These are phyloP conservation scores for Ivindomyrus marchei DNA, from an alignment of 2,113 vertebrate genomes.

Conservation along the genomic window DNA sequence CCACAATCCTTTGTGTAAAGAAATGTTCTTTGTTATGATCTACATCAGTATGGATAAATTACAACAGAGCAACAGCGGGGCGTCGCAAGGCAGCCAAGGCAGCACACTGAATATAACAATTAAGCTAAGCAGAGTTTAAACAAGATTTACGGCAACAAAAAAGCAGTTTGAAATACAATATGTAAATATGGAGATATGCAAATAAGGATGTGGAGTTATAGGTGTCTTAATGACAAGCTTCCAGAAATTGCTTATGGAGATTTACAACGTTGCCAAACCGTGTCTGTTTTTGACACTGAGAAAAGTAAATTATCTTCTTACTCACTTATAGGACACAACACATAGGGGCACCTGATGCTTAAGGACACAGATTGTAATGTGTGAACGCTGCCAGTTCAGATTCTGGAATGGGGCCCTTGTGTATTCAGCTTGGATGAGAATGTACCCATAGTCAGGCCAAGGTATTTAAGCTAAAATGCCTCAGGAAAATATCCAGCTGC, in stretches of 20 bases:
- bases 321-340: neutral
- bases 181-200: neutral
- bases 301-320: neutral
- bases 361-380: neutral
- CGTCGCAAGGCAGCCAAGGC: conserved; percentile 15
- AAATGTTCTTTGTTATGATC: conserved; percentile 2
- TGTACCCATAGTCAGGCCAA: neutral
- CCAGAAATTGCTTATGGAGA: neutral
- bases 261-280: neutral
- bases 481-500: neutral
- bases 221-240: neutral
- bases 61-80: neutral
- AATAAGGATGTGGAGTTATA: neutral
- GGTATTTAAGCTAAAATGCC: neutral
- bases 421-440: neutral
- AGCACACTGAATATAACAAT: conserved; percentile 77
- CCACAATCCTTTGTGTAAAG: neutral
- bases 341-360: neutral
- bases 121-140: conserved; percentile 90
- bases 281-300: neutral
- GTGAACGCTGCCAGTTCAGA: neutral
- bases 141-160: conserved; percentile 96
- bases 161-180: conserved; percentile 59
- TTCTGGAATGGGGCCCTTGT: neutral
- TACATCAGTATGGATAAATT: neutral